phyloP scores from a whole-genome alignment of 2,888 invertebrate species.

The Apotomis turbidana region DNA sequence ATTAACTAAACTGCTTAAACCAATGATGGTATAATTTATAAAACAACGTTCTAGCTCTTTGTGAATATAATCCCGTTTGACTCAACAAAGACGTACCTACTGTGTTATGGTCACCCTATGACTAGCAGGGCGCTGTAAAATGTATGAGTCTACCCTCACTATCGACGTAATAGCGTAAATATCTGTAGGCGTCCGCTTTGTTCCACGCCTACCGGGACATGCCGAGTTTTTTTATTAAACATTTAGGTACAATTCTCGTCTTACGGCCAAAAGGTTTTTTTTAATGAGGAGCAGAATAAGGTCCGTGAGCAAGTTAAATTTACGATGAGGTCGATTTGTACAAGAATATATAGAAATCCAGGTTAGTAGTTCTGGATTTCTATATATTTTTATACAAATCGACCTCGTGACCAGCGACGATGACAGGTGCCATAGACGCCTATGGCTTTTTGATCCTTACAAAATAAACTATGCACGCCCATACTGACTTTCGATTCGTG shows the following conservation, averaged over 20 bases:
- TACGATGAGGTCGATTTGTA: not conserved
- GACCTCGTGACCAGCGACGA: no score
- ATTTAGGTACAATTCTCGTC: slow-evolving; percentile 4
- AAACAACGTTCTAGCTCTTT: no score
- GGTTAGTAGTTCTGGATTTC: no score
- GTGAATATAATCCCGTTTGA: no score
- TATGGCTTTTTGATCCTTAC: no score
- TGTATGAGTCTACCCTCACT: slow-evolving; percentile 57
- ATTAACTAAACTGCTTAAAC: no score
- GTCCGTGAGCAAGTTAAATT: not conserved
- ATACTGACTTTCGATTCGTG: no score
- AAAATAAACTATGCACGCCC: no score
- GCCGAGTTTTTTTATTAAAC: slow-evolving; percentile 30
- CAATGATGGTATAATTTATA: no score
- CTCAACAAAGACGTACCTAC: not conserved
- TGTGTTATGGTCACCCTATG: slow-evolving; percentile 29
- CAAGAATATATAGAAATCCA: no score
- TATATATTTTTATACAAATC: no score
- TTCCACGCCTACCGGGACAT: slow-evolving; percentile 58
- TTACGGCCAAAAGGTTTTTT: slow-evolving; percentile 18
- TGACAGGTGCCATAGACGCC: no score
- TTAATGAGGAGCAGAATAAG: slow-evolving; percentile 1
- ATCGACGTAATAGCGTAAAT: slow-evolving; percentile 71
- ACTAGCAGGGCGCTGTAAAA: slow-evolving; percentile 48
- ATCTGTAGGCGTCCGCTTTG: slow-evolving; percentile 66